A percentile compares a stretch with the other conserved stretches of the same genome.
Evolutionary conservation across 2,888 invertebrate genomes (phyloP).

Genomic region (Lasius fuliginosus): DNA sequence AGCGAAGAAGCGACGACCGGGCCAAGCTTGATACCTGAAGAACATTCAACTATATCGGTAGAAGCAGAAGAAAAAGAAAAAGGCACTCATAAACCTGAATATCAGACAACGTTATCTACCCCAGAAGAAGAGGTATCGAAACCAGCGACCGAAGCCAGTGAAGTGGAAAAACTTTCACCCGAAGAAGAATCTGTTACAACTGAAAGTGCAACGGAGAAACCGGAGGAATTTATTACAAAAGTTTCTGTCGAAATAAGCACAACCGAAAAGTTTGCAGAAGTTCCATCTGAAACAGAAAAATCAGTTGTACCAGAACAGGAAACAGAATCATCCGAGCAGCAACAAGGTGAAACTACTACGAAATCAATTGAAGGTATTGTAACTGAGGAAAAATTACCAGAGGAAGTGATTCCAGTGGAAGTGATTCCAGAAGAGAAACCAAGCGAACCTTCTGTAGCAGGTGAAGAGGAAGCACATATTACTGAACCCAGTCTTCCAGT

Average conservation of each 20-base stretch:
- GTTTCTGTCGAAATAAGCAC: slow-evolving; percentile 43
- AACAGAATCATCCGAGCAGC: slow-evolving; percentile 54
- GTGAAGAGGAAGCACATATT: slow-evolving; percentile 39
- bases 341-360: slow-evolving; percentile 44
- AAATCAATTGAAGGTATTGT: slow-evolving; percentile 45
- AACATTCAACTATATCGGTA: slow-evolving; percentile 44
- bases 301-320: slow-evolving; percentile 59
- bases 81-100: slow-evolving; percentile 50
- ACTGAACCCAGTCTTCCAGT: slow-evolving; percentile 33
- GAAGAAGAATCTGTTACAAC: slow-evolving; percentile 53
- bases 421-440: slow-evolving; percentile 58
- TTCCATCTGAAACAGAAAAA: slow-evolving; percentile 36
- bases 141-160: slow-evolving; percentile 69
- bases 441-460: slow-evolving; percentile 48
- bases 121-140: slow-evolving; percentile 64
- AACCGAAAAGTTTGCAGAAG: slow-evolving; percentile 46
- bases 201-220: slow-evolving; percentile 51
- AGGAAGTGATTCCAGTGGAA: slow-evolving; percentile 38
- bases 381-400: slow-evolving; percentile 42
- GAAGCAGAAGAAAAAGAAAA: slow-evolving; percentile 49
- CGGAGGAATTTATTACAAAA: slow-evolving; percentile 38
- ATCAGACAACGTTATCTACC: slow-evolving; percentile 64
- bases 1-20: slow-evolving; percentile 47
- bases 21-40: slow-evolving; percentile 28
- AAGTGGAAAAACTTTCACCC: slow-evolving; percentile 25